Percentiles rank a stretch among this genome's conserved stretches.
These are phyloP conservation scores for Tinea semifulvella DNA, from an alignment of 2,888 invertebrate species.

Conservation along the genomic window DNA sequence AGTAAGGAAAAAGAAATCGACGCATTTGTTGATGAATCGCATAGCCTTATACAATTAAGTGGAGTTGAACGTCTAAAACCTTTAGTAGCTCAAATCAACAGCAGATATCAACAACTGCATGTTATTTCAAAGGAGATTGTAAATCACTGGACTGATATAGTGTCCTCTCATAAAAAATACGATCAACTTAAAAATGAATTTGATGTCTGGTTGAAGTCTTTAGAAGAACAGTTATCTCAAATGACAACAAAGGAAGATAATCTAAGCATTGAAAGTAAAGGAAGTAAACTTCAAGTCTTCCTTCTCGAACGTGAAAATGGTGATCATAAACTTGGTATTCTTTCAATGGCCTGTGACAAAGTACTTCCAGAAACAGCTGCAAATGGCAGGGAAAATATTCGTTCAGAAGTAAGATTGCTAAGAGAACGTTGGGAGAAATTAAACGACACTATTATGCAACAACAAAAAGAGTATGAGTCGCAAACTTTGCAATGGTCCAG, in stretches of 20 bases:
- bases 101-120: conserved; percentile 83
- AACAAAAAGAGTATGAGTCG: conserved; percentile 86
- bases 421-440: conserved; percentile 90
- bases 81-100: conserved; percentile 88
- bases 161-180: conserved; percentile 84
- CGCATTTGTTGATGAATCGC: conserved; percentile 88
- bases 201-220: conserved; percentile 78
- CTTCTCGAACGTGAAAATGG: conserved; percentile 86
- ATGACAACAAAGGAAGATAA: conserved; percentile 73
- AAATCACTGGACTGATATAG: conserved; percentile 83
- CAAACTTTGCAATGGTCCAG: conserved; percentile 84
- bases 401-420: conserved; percentile 82
- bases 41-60: conserved; percentile 83
- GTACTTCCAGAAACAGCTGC: conserved; percentile 94
- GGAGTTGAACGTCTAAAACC: conserved; percentile 88
- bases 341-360: conserved; percentile 84
- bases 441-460: conserved; percentile 81
- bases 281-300: conserved; percentile 75
- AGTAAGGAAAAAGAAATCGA: conserved; percentile 88
- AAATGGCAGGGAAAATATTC: conserved; percentile 86
- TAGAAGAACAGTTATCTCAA: conserved; percentile 73
- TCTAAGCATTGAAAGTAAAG: conserved; percentile 70
- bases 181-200: conserved; percentile 79
- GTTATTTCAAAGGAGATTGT: conserved; percentile 86
- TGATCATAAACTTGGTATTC: conserved; percentile 76